A percentile compares a stretch with the other conserved stretches of the same genome.
These are phyloP conservation scores for Drosophila formosana DNA, from an alignment of 2,888 invertebrate species.

Conservation along the genomic window DNA sequence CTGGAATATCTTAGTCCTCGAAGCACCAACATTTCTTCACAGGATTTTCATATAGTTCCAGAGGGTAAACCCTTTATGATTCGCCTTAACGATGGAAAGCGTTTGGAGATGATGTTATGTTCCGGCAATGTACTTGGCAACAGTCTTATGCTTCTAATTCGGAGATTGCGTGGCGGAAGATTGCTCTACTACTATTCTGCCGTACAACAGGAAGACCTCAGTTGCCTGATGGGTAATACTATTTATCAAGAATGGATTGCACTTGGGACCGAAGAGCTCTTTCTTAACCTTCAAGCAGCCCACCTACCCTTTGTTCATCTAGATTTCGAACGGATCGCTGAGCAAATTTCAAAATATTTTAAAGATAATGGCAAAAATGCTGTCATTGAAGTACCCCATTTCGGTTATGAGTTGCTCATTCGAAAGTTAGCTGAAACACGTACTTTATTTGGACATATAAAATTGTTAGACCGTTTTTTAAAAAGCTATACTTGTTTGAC, in stretches of 20 bases:
- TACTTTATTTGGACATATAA: slow-evolving; percentile 46
- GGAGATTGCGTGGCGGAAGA: slow-evolving; percentile 32
- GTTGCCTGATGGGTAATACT: slow-evolving; percentile 41
- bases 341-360: slow-evolving; percentile 2
- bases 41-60: slow-evolving; percentile 52
- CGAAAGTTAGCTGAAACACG: slow-evolving; percentile 36
- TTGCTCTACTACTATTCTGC: slow-evolving; percentile 67
- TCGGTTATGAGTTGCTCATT: slow-evolving; percentile 61
- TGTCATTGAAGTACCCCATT: slow-evolving; percentile 43
- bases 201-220: slow-evolving; percentile 57
- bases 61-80: slow-evolving; percentile 43
- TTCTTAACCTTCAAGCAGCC: slow-evolving; percentile 49
- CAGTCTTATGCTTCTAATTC: slow-evolving; percentile 56
- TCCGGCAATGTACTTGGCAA: slow-evolving; percentile 50
- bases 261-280: slow-evolving; percentile 55
- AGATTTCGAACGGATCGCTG: slow-evolving; percentile 49
- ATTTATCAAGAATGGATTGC: slow-evolving; percentile 55
- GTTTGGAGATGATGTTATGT: slow-evolving; percentile 63
- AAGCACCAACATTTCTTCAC: slow-evolving; percentile 25
- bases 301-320: slow-evolving; percentile 29
- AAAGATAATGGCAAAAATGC: background rate
- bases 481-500: slow-evolving; percentile 34
- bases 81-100: slow-evolving; percentile 53
- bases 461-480: slow-evolving; percentile 21
- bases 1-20: slow-evolving; percentile 40